Evolutionary conservation across 2,888 invertebrate genomes (phyloP), one percentile per base, ranked within the genome.

Genomic region (Iselma pallidipennis): DNA sequence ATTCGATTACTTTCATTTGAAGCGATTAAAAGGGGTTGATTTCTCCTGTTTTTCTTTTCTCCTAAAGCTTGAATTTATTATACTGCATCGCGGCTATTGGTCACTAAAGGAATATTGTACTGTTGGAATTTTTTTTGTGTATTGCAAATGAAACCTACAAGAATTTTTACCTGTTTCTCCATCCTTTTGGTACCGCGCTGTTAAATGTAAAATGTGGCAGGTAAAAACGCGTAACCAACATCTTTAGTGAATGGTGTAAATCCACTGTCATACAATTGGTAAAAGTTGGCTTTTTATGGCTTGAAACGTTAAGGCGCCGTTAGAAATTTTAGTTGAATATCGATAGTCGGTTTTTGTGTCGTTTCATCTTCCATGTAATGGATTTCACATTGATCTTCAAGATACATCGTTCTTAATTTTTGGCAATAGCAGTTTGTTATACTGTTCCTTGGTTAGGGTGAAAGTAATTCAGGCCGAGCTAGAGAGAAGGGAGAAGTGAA

Each of bases 401-500:
- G 21, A 37, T 37, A 16, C 7, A 33, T 14, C 31, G 7, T 37
- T 37, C 7, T 37, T 45, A 45, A 45, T 45, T 45, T 45, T 21
- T 14, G 14, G 6, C 14, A 29, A 14, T 33, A n/a, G n/a, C n/a
- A n/a, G 4, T 33, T 14, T 33, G 33, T 6, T 33, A 33, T 25
- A 25, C 25, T 25, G 5, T 25, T 4, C 25, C 37, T 14, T 23
- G 50, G 54, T 45, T 45, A 55, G 62, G 62, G 59, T 54, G 57
- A 57, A 54, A 60, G 57, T 57, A 57, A 60, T 63, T 63, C 60
- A 37, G 21, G 10, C 45, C 21, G 14, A 25, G 14, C 37, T 55
- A 54, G 60, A 49, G 50, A 53, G 55, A 33, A 53, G 49, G 64
- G 59, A 54, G 60, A 33, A 25, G 53, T 59, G 66, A 67, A 67